These are phyloP conservation scores for Nothocercus nigrocapillus DNA, from an alignment of 2,113 vertebrate species.

Conservation along the genomic window DNA sequence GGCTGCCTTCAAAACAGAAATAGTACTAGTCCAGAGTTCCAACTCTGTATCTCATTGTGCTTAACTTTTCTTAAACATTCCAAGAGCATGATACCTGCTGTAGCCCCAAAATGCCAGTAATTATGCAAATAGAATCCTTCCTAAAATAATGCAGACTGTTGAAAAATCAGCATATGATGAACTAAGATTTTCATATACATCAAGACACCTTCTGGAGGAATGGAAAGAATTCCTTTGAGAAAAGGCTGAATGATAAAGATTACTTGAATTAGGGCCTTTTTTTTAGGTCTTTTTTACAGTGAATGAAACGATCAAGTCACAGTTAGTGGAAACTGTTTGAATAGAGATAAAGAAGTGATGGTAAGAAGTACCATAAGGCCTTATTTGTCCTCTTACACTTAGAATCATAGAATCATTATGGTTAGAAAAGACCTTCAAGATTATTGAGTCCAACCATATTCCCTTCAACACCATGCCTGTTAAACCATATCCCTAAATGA, in stretches of 20 bases:
- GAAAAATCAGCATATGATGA: neutral
- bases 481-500: no score
- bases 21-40: neutral
- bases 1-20: neutral
- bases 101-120: neutral
- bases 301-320: neutral
- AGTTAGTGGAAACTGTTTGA: neutral
- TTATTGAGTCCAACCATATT: no score
- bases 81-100: neutral
- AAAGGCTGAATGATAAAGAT: neutral
- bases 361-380: accelerated
- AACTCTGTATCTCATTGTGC: neutral
- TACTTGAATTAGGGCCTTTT: neutral
- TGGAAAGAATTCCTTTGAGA: neutral
- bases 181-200: neutral
- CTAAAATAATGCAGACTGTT: accelerated
- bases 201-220: neutral
- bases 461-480: no score
- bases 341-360: neutral
- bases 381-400: neutral
- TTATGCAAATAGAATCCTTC: neutral
- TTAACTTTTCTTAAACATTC: neutral
- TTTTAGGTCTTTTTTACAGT: neutral
- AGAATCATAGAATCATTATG: no score
- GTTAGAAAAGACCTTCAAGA: no score